Conservation (phyloP, 1,140 invertebrate species). For the Theocolax elegans region DNA sequence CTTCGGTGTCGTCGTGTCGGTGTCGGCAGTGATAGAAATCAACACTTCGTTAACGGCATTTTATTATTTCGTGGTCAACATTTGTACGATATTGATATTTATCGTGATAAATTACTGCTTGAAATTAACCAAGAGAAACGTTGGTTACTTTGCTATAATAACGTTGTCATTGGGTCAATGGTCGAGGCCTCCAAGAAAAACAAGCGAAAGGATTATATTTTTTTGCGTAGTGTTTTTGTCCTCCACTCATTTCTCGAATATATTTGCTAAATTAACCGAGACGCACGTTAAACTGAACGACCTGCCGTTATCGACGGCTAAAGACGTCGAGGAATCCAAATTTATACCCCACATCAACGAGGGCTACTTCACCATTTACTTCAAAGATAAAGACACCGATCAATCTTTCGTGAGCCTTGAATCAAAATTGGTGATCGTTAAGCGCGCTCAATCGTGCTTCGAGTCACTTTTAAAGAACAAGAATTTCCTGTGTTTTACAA, state of each 20-base stretch:
- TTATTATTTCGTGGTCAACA: neutral
- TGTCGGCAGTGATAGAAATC: neutral
- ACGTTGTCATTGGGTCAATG: constrained; percentile 1
- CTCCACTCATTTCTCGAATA: constrained; percentile 4
- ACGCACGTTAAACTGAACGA: neutral
- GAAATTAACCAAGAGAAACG: neutral
- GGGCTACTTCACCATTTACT: neutral
- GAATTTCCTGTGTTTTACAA: constrained; percentile 5
- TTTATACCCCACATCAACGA: neutral
- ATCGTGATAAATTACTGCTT: neutral
- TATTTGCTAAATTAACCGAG: constrained; percentile 4
- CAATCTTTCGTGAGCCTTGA: neutral
- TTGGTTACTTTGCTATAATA: neutral
- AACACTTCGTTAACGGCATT: neutral
- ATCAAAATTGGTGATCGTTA: neutral
- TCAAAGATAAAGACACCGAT: neutral
- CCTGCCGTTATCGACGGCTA: neutral
- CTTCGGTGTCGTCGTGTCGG: neutral
- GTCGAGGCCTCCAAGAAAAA: neutral
- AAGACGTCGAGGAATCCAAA: neutral
- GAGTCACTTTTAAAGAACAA: neutral
- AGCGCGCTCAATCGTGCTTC: neutral
- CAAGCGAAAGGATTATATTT: constrained; percentile 1
- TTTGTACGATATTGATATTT: neutral
- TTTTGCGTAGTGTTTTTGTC: neutral